A percentile compares a stretch with the other conserved stretches of the same genome.
phyloP scores from a whole-genome alignment of 1,140 invertebrate genomes.

The Bombus breviceps region DNA sequence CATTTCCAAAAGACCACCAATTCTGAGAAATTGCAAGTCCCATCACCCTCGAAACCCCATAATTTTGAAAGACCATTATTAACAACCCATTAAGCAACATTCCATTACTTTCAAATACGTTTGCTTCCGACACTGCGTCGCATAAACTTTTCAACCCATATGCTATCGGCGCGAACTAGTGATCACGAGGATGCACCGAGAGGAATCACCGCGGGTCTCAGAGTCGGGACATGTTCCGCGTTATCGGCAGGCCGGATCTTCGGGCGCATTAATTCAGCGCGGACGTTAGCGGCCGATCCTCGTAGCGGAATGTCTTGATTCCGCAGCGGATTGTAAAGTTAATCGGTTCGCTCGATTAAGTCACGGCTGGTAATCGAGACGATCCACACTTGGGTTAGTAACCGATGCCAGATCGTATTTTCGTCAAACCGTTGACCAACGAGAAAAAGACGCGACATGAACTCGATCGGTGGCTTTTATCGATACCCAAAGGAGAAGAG shows the following conservation, averaged over 20 bases:
- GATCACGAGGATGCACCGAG: background rate
- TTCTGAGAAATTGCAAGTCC: background rate
- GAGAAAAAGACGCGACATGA: slow-evolving; percentile 3
- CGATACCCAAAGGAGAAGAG: background rate
- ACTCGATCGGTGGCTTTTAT: slow-evolving; percentile 36
- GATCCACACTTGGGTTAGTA: slow-evolving; percentile 29
- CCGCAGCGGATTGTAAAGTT: slow-evolving; percentile 53
- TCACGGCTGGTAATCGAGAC: slow-evolving; percentile 51
- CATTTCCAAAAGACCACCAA: background rate
- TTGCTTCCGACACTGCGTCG: no score
- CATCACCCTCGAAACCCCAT: background rate
- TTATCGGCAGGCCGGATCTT: slow-evolving; percentile 54
- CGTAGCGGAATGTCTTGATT: slow-evolving; percentile 58
- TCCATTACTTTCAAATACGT: background rate
- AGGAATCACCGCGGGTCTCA: slow-evolving; percentile 42
- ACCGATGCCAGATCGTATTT: slow-evolving; percentile 30
- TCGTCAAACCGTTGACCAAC: slow-evolving; percentile 43
- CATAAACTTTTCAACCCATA: background rate
- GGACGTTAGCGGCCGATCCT: slow-evolving; percentile 33
- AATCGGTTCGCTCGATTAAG: slow-evolving; percentile 64
- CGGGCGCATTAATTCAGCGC: slow-evolving; percentile 59
- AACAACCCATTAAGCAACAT: no score
- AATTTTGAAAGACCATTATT: background rate
- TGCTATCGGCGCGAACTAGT: slow-evolving; percentile 1
- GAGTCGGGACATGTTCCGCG: slow-evolving; percentile 42